Conservation (phyloP, 2,113 vertebrate species). For the Eurypyga helias region DNA sequence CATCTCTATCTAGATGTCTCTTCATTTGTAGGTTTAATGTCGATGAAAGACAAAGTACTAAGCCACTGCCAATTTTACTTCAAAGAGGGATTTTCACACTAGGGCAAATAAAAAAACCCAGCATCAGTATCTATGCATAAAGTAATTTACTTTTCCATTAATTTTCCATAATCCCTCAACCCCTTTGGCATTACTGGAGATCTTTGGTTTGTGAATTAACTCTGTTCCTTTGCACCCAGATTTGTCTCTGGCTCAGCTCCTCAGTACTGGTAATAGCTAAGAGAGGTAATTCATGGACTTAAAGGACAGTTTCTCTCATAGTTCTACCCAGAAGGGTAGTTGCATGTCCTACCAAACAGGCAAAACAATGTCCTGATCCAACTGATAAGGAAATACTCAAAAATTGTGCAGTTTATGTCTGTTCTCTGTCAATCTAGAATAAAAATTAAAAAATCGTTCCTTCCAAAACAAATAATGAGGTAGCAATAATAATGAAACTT, state of each 20-base stretch:
- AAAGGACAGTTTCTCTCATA: not conserved
- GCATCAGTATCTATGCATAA: not conserved
- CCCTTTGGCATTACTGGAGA: not conserved
- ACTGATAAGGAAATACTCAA: not conserved
- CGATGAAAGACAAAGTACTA: not conserved
- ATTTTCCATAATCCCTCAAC: not conserved
- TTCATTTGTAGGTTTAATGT: conserved; percentile 11
- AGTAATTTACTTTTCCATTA: not conserved
- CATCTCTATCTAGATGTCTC: not conserved
- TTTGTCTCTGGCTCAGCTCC: not conserved
- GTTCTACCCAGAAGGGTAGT: not conserved
- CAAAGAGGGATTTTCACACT: not conserved
- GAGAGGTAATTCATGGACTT: not conserved
- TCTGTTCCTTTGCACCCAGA: not conserved
- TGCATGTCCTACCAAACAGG: not conserved
- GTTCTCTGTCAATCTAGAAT: not conserved
- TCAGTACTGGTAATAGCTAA: not conserved
- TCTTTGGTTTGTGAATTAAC: not conserved
- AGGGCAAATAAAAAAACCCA: not conserved
- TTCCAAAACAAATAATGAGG: not conserved
- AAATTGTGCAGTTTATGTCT: not conserved
- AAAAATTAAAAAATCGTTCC: not conserved
- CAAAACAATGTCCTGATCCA: not conserved
- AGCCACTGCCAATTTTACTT: conserved; percentile 12
- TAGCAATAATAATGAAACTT: not conserved